Evolutionary conservation across 2,888 invertebrate genomes (phyloP).

Genomic region (Rhamphomyia laevipes): DNA sequence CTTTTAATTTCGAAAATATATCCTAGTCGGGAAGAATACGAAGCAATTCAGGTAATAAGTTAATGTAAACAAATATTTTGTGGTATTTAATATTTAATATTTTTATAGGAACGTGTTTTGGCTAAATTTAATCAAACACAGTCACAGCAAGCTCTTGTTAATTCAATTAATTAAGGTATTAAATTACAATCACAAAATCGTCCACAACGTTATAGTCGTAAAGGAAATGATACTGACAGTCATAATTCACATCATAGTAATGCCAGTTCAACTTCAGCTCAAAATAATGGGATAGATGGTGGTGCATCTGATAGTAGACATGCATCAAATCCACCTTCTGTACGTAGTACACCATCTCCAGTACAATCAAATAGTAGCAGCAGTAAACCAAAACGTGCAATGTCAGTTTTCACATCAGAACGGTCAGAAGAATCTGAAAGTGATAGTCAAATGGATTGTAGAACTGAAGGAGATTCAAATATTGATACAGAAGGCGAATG

Average conservation of each 20-base stretch:
- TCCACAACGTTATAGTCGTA: constrained; percentile 57
- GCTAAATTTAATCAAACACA: constrained; percentile 89
- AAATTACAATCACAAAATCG: constrained; percentile 81
- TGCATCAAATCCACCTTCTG: constrained; percentile 54
- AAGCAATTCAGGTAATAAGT: constrained; percentile 65
- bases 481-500: constrained; percentile 74
- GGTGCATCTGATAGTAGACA: constrained; percentile 25
- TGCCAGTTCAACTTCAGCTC: constrained; percentile 32
- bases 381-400: constrained; percentile 55
- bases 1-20: constrained; percentile 94
- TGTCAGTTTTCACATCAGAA: constrained; percentile 55
- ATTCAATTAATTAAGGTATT: constrained; percentile 89
- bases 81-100: no score
- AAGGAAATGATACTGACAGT: constrained; percentile 43
- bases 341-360: constrained; percentile 60
- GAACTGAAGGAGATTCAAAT: constrained; percentile 69
- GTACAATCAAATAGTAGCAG: constrained; percentile 61
- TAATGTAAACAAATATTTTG: background rate
- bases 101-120: constrained; percentile 60
- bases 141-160: constrained; percentile 82
- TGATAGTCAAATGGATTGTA: constrained; percentile 47
- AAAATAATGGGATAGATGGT: constrained; percentile 38
- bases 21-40: constrained; percentile 93
- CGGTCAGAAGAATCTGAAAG: constrained; percentile 58
- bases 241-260: constrained; percentile 34